Evolutionary conservation across 2,888 invertebrate genomes (phyloP).

Genomic region (Acronicta psi): DNA sequence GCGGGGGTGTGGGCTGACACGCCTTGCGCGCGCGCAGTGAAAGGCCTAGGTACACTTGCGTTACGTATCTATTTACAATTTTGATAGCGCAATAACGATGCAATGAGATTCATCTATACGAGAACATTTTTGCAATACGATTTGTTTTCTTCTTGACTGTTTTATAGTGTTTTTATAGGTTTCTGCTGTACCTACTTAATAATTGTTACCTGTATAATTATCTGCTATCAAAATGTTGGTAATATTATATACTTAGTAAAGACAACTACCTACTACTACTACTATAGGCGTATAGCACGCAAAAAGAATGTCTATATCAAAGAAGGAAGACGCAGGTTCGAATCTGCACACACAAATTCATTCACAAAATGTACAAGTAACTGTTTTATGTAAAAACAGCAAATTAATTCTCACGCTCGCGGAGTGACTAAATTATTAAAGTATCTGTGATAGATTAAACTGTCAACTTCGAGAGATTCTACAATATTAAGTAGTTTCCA

Average conservation of each 20-base stretch:
- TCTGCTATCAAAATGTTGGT: conserved; percentile 20
- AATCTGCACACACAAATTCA: no score
- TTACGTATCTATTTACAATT: conserved; percentile 49
- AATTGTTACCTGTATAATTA: no score
- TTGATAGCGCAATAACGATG: conserved; percentile 40
- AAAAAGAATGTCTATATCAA: no score
- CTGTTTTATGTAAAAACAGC: conserved; percentile 1
- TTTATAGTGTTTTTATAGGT: conserved; percentile 29
- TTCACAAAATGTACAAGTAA: not conserved
- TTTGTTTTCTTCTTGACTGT: conserved; percentile 26
- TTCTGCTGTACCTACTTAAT: conserved; percentile 1
- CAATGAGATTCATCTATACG: conserved; percentile 30
- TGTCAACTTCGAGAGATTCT: conserved; percentile 18
- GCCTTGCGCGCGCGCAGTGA: conserved; percentile 55
- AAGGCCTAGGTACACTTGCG: conserved; percentile 48
- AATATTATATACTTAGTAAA: no score
- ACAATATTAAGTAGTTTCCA: conserved; percentile 18
- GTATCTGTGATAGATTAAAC: conserved; percentile 10
- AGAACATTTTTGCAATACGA: conserved; percentile 29
- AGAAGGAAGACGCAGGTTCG: not conserved
- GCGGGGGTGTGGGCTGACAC: conserved; percentile 53
- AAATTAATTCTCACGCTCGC: conserved; percentile 3
- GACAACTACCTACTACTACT: no score
- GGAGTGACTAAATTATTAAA: conserved; percentile 14
- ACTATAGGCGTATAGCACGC: no score